Evolutionary conservation across 2,888 invertebrate species (phyloP).

Genomic region (Argyresthia albistria): DNA sequence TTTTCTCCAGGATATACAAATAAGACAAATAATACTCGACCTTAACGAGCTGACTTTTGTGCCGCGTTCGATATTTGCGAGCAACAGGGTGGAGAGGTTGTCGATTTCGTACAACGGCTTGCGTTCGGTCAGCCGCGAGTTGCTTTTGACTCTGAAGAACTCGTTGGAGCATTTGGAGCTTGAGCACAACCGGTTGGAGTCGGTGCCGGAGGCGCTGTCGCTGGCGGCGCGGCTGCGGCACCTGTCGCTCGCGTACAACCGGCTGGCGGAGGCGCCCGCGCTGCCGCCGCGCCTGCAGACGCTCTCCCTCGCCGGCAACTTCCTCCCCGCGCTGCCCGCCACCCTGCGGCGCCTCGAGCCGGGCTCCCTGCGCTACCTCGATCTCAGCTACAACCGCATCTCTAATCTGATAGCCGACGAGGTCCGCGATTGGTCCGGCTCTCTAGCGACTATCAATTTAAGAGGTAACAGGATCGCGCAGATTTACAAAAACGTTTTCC

Average conservation of each 20-base stretch:
- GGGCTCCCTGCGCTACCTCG: slow-evolving; percentile 83
- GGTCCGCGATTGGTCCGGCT: slow-evolving; percentile 84
- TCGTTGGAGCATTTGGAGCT: slow-evolving; percentile 86
- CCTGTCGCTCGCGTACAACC: slow-evolving; percentile 87
- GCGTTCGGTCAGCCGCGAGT: slow-evolving; percentile 76
- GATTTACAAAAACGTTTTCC: slow-evolving; percentile 79
- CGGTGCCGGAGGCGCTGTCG: slow-evolving; percentile 80
- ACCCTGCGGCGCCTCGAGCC: slow-evolving; percentile 81
- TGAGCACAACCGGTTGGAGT: slow-evolving; percentile 82
- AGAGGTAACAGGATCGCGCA: slow-evolving; percentile 88
- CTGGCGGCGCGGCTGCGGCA: slow-evolving; percentile 80
- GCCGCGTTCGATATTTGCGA: slow-evolving; percentile 77
- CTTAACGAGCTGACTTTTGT: slow-evolving; percentile 82
- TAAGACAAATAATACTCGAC: slow-evolving; percentile 86
- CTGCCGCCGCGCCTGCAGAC: slow-evolving; percentile 81
- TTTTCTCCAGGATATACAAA: slow-evolving; percentile 80
- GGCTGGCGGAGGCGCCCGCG: slow-evolving; percentile 68
- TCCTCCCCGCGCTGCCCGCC: slow-evolving; percentile 80
- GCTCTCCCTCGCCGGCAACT: slow-evolving; percentile 86
- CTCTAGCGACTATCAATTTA: slow-evolving; percentile 84
- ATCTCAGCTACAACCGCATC: slow-evolving; percentile 91
- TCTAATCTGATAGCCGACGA: slow-evolving; percentile 82
- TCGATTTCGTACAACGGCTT: slow-evolving; percentile 86
- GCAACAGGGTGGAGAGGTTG: slow-evolving; percentile 81
- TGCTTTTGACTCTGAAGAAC: slow-evolving; percentile 81